These are phyloP conservation scores for Lordiphosa andalusiaca DNA, from an alignment of 2,888 invertebrate genomes.

Conservation along the genomic window DNA sequence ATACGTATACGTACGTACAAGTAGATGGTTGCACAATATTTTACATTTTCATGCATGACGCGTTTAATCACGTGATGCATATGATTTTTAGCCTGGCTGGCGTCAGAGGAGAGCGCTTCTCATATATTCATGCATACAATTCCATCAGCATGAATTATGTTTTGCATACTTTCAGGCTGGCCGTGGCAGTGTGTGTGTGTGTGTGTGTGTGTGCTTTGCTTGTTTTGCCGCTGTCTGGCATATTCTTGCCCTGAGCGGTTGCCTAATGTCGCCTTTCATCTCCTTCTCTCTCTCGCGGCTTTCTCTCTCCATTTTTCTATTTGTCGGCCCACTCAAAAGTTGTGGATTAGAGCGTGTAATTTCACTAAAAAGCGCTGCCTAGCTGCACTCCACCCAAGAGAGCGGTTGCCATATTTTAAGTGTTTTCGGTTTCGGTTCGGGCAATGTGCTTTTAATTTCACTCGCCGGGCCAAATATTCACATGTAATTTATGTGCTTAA, in stretches of 20 bases:
- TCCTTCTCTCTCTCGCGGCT: slow-evolving; percentile 24
- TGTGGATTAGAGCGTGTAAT: slow-evolving; percentile 72
- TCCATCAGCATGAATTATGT: slow-evolving; percentile 75
- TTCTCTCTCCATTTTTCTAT: no score
- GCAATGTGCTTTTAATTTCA: slow-evolving; percentile 67
- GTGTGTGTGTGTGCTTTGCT: slow-evolving; percentile 18
- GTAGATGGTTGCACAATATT: slow-evolving; percentile 55
- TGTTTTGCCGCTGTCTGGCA: slow-evolving; percentile 54
- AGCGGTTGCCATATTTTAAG: slow-evolving; percentile 46
- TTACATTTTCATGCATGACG: slow-evolving; percentile 78
- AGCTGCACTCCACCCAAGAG: slow-evolving; percentile 27
- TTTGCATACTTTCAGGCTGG: slow-evolving; percentile 63
- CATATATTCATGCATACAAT: slow-evolving; percentile 60
- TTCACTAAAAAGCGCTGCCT: slow-evolving; percentile 58
- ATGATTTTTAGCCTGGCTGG: slow-evolving; percentile 63
- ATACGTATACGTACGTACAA: slow-evolving; percentile 3
- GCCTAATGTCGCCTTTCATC: slow-evolving; percentile 66
- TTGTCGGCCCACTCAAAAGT: slow-evolving; percentile 53
- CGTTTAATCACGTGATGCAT: slow-evolving; percentile 78
- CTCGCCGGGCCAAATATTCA: slow-evolving; percentile 29
- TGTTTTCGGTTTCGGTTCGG: slow-evolving; percentile 48
- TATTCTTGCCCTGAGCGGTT: slow-evolving; percentile 46
- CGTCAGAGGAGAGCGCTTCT: slow-evolving; percentile 2
- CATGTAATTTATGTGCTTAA: slow-evolving; percentile 70
- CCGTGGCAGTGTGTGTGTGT: slow-evolving; percentile 2